These are phyloP conservation scores for Orchesella flavescens DNA, from an alignment of 2,888 invertebrate genomes.

Conservation along the genomic window DNA sequence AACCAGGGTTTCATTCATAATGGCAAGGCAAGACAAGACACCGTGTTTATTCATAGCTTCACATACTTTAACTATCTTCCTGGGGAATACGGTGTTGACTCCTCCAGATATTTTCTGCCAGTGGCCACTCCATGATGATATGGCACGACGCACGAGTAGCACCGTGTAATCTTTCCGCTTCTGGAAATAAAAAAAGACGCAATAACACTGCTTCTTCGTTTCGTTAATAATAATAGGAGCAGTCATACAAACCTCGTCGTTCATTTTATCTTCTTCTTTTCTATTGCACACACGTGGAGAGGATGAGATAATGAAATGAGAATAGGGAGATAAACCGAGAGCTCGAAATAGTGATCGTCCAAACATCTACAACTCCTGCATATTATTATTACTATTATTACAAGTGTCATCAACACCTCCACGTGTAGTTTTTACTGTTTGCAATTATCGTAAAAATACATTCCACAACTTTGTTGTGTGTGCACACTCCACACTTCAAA, in stretches of 20 bases:
- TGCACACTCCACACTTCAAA: too few relatives aligned
- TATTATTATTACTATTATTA: background rate
- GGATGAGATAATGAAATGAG: too few relatives aligned
- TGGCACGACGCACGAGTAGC: background rate
- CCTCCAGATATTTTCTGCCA: too few relatives aligned
- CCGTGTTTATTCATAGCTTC: too few relatives aligned
- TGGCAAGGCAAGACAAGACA: too few relatives aligned
- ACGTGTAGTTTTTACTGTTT: conserved; percentile 4
- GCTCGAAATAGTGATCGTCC: background rate
- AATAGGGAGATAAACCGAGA: background rate
- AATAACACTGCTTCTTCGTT: background rate
- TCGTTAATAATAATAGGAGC: conserved; percentile 1
- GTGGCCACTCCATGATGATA: background rate
- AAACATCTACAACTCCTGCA: background rate
- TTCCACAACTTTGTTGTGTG: too few relatives aligned
- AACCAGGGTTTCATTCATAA: too few relatives aligned
- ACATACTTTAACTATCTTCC: background rate
- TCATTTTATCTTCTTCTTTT: background rate
- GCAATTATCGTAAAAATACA: conserved; percentile 11
- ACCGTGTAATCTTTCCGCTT: background rate
- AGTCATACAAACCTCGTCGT: background rate
- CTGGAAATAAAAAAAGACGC: conserved; percentile 3
- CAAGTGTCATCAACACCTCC: conserved; percentile 9
- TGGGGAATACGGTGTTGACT: background rate
- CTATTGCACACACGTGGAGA: background rate